Evolutionary conservation across 2,888 invertebrate genomes (phyloP).

Genomic region (Hoplodrina ambigua): DNA sequence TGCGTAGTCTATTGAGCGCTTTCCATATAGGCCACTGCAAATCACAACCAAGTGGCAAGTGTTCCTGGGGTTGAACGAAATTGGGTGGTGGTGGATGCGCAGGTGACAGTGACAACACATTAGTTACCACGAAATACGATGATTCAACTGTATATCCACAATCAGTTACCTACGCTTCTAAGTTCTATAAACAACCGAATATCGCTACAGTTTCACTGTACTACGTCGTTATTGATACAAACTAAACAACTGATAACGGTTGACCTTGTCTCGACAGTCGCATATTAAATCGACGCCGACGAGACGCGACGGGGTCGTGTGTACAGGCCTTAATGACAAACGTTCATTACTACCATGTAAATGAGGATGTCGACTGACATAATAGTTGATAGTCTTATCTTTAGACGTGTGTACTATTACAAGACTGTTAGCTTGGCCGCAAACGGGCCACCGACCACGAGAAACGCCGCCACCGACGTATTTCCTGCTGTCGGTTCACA

Average conservation of each 20-base stretch:
- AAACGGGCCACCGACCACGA: too few relatives aligned
- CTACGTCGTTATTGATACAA: constrained; percentile 31
- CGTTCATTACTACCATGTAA: constrained; percentile 6
- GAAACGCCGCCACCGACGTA: too few relatives aligned
- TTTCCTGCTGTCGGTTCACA: too few relatives aligned
- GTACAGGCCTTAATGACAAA: not conserved
- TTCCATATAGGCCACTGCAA: too few relatives aligned
- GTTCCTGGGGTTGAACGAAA: too few relatives aligned
- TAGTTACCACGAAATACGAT: too few relatives aligned
- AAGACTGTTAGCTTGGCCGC: too few relatives aligned
- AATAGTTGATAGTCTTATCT: constrained; percentile 31
- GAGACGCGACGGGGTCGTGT: constrained; percentile 6
- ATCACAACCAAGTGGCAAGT: too few relatives aligned
- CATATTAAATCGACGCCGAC: constrained; percentile 20
- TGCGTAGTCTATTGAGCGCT: too few relatives aligned
- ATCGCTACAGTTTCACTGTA: not conserved
- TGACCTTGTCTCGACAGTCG: constrained; percentile 41
- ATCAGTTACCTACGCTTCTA: not conserved
- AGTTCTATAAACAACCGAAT: not conserved
- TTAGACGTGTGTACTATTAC: not conserved
- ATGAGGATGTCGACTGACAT: constrained; percentile 27
- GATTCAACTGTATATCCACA: too few relatives aligned
- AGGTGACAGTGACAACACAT: too few relatives aligned
- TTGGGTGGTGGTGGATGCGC: too few relatives aligned
- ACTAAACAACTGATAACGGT: constrained; percentile 28